These are phyloP conservation scores for Neuroscelio doddi DNA, from an alignment of 2,888 invertebrate species.

Conservation along the genomic window DNA sequence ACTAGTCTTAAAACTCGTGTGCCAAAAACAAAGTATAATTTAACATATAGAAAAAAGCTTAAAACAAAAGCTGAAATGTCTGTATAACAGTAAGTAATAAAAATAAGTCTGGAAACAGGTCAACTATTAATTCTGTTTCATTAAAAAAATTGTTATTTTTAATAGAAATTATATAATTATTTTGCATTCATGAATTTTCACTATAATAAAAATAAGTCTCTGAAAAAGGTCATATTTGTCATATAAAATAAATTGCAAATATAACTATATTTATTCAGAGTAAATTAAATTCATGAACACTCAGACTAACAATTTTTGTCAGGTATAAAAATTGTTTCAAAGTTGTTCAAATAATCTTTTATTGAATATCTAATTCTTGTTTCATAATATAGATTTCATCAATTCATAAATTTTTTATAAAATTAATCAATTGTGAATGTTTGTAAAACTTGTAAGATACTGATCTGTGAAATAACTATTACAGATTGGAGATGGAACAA, in stretches of 20 bases:
- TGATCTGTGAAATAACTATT: no score
- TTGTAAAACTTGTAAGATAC: no score
- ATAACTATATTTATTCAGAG: constrained; percentile 46
- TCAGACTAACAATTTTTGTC: constrained; percentile 58
- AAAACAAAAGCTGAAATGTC: no score
- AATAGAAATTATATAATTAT: background rate
- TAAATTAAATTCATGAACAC: constrained; percentile 55
- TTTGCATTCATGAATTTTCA: background rate
- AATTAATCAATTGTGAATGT: no score
- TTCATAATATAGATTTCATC: no score
- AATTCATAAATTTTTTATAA: constrained; percentile 11
- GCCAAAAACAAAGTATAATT: no score
- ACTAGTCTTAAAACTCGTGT: no score
- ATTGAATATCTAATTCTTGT: constrained; percentile 7
- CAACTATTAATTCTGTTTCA: no score
- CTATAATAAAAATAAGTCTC: background rate
- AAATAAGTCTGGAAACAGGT: no score
- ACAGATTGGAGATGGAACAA: constrained; percentile 98
- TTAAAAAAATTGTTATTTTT: constrained; percentile 9
- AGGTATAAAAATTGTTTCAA: constrained; percentile 58
- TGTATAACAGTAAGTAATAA: no score
- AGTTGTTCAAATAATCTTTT: constrained; percentile 55
- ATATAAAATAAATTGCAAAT: constrained; percentile 13
- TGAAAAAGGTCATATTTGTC: constrained; percentile 15
- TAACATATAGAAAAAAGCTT: no score